A percentile compares a stretch with the other conserved stretches of the same genome.
Evolutionary conservation across 2,888 invertebrate species (phyloP).

Genomic region (Osmoderma eremita): DNA sequence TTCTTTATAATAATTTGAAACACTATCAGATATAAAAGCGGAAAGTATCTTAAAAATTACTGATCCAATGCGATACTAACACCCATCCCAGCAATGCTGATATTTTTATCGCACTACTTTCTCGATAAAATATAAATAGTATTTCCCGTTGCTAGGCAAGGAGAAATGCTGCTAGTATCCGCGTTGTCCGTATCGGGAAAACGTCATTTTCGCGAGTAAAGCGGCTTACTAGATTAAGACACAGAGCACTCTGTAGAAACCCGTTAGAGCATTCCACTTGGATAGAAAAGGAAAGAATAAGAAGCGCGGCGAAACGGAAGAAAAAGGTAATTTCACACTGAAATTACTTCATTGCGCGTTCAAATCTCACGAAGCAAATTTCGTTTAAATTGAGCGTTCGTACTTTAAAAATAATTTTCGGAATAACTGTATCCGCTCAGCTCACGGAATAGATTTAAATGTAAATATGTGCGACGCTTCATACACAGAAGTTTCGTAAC

Average conservation of each 20-base stretch:
- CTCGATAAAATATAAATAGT: slow-evolving; percentile 8
- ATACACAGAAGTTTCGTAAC: not conserved
- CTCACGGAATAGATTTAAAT: slow-evolving; percentile 1
- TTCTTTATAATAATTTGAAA: too few species aligned
- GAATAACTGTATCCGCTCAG: not conserved
- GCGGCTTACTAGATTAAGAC: slow-evolving; percentile 19
- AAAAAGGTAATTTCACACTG: slow-evolving; percentile 24
- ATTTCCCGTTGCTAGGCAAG: not conserved
- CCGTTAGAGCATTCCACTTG: not conserved
- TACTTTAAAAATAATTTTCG: slow-evolving; percentile 30
- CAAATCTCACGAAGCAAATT: slow-evolving; percentile 28
- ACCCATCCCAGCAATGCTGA: too few species aligned
- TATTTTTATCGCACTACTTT: not conserved
- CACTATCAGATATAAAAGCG: too few species aligned
- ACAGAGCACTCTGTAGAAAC: slow-evolving; percentile 11
- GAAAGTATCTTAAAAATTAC: too few species aligned
- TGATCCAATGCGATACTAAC: too few species aligned
- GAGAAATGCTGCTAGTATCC: not conserved
- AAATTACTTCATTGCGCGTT: slow-evolving; percentile 13
- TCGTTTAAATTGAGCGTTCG: slow-evolving; percentile 28
- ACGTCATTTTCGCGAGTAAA: not conserved
- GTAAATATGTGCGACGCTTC: not conserved
- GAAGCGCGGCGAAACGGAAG: slow-evolving; percentile 1
- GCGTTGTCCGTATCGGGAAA: not conserved
- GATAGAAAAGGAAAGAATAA: not conserved